Evolutionary conservation across 2,888 invertebrate genomes (phyloP), one percentile per base, ranked within the genome.

Genomic region (Malacosoma neustria): DNA sequence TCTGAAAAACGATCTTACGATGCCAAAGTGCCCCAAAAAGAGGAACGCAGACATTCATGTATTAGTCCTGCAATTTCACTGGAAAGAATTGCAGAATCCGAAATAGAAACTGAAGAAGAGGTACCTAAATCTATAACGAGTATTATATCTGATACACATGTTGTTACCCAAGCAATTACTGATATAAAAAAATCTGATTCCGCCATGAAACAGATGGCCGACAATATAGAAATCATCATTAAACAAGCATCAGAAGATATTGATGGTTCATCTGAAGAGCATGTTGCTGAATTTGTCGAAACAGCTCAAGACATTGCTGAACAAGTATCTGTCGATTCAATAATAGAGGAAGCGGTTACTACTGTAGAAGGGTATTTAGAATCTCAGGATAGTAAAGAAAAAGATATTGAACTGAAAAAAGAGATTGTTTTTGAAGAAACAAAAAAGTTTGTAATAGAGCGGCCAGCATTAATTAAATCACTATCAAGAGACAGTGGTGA

Each of bases 171-270:
- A 43, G 43, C 36, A 3, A 54, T 52, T 41, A 41, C 51, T 33
- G 73, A 71, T 43, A 57, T 85, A 41, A 84, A 84, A 41, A 85
- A 84, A 56, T 85, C 85, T 2, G 85, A 85, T 41, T 85, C 85
- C 2, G 71, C 84, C 4, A 85, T 85, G 84, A 85, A 85, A 51
- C 74, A 85, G 66, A 85, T 85, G 82, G 85, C 85, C 39, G 85
- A 85, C 43, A 85, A 85, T 44, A 85, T 85, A 37, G 85, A 85
- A 68, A 85, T 85, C 11, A 85, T 85, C 13, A 85, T 85, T 1
- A 85, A 85, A 61, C 85, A 85, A 45, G 85, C 85, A 29, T 85
- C 85, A 2, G 85, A 85, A 62, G 85, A 85, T 29, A 48, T 82
- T 33, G 85, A 85, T 36, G 33, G 74, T 15, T 85, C 85, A 22